A percentile compares a stretch with the other conserved stretches of the same genome.
These are phyloP conservation scores for Dioctria rufipes DNA, from an alignment of 2,888 invertebrate genomes.

Conservation along the genomic window DNA sequence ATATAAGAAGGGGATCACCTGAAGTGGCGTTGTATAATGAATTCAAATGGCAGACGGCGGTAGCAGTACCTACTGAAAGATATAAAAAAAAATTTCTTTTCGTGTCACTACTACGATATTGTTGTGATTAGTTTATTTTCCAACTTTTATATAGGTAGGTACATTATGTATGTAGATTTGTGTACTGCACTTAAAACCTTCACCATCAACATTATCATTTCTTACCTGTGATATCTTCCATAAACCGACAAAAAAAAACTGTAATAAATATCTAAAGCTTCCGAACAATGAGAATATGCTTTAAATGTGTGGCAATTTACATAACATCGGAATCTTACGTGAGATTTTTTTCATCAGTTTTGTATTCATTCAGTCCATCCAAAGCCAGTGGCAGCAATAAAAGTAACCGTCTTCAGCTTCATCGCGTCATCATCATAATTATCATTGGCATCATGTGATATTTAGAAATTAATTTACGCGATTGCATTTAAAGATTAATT, in stretches of 20 bases:
- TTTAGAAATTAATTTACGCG: neutral
- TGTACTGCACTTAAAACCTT: neutral
- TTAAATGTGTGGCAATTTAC: constrained; percentile 15
- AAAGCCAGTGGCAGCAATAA: neutral
- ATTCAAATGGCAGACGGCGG: neutral
- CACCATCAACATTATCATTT: neutral
- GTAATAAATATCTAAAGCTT: neutral
- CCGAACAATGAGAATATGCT: constrained; percentile 14
- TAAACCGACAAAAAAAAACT: neutral
- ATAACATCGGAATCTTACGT: neutral
- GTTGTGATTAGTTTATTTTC: neutral
- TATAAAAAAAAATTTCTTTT: neutral
- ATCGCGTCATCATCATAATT: neutral
- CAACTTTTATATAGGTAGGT: neutral
- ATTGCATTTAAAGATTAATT: neutral
- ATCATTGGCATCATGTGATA: neutral
- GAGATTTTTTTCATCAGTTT: neutral
- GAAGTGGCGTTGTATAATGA: neutral
- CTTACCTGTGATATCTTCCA: neutral
- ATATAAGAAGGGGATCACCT: neutral
- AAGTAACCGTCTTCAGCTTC: neutral
- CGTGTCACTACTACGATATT: neutral
- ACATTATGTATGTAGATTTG: no score
- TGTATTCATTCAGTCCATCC: neutral
- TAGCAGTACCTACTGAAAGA: neutral